Percentiles rank a stretch among this genome's conserved stretches.
Evolutionary conservation across 2,797 vertebrate species (phyloP).

Genomic region (Meda fulgida): DNA sequence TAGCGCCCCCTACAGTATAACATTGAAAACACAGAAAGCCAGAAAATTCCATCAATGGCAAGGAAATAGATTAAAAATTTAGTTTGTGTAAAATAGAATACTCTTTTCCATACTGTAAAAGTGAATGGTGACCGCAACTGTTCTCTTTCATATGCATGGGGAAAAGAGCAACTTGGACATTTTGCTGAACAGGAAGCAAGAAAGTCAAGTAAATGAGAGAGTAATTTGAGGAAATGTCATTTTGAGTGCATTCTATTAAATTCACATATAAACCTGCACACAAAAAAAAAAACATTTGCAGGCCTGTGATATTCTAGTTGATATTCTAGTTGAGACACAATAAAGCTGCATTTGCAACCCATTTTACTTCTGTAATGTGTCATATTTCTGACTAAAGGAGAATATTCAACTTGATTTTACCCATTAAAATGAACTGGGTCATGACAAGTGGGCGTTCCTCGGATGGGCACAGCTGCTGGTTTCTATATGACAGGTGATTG

Average conservation of each 20-base stretch:
- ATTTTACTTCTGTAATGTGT: not conserved
- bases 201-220: not conserved
- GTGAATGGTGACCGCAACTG: not conserved
- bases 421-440: not conserved
- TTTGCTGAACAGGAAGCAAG: not conserved
- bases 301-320: not conserved
- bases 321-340: not conserved
- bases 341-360: not conserved
- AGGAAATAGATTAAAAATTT: too few relatives aligned
- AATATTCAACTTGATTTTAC: not conserved
- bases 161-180: not conserved
- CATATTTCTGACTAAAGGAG: not conserved
- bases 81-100: too few relatives aligned
- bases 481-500: slow-evolving; percentile 5
- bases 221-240: not conserved
- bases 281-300: not conserved
- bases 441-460: not conserved
- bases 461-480: too few relatives aligned
- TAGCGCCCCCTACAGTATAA: too few relatives aligned
- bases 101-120: not conserved
- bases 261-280: not conserved
- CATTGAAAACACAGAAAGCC: too few relatives aligned
- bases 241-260: not conserved
- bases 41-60: too few relatives aligned
- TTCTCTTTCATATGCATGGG: not conserved